Evolutionary conservation across 2,797 vertebrate genomes (phyloP).

Genomic region (Sus cebifrons): DNA sequence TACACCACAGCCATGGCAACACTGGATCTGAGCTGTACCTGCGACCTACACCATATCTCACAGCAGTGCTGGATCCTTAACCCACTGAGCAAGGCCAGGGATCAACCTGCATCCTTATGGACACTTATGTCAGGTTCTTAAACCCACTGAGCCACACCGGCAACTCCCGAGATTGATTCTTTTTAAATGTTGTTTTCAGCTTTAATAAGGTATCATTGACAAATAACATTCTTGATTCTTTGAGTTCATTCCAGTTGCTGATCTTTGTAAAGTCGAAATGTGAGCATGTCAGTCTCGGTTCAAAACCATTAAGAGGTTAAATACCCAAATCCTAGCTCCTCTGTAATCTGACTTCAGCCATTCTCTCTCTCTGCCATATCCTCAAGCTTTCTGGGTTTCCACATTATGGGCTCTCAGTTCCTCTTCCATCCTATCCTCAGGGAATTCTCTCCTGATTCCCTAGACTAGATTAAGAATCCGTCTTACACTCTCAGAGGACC

Average conservation of each 20-base stretch:
- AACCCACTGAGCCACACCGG: too few relatives aligned
- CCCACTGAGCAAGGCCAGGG: too few relatives aligned
- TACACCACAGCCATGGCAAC: too few relatives aligned
- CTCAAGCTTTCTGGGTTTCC: background rate
- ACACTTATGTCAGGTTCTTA: too few relatives aligned
- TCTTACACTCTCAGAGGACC: background rate
- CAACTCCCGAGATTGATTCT: background rate
- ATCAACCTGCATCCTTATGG: too few relatives aligned
- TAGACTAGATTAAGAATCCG: background rate
- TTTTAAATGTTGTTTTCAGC: background rate
- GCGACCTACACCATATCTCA: too few relatives aligned
- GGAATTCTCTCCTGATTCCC: background rate
- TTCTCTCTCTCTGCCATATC: background rate
- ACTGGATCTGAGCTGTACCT: too few relatives aligned
- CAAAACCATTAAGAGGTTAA: constrained; percentile 35
- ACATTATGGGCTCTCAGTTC: background rate
- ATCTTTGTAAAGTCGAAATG: constrained; percentile 30
- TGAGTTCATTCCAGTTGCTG: background rate
- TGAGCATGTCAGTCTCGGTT: background rate
- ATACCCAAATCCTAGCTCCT: background rate
- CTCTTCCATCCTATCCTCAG: background rate
- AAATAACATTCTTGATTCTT: background rate
- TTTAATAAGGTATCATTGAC: background rate
- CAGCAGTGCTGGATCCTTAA: too few relatives aligned
- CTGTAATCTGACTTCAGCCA: background rate